Percentiles rank a stretch among this genome's conserved stretches.
phyloP scores from a whole-genome alignment of 1,140 invertebrate species.

The Colletes gigas region DNA sequence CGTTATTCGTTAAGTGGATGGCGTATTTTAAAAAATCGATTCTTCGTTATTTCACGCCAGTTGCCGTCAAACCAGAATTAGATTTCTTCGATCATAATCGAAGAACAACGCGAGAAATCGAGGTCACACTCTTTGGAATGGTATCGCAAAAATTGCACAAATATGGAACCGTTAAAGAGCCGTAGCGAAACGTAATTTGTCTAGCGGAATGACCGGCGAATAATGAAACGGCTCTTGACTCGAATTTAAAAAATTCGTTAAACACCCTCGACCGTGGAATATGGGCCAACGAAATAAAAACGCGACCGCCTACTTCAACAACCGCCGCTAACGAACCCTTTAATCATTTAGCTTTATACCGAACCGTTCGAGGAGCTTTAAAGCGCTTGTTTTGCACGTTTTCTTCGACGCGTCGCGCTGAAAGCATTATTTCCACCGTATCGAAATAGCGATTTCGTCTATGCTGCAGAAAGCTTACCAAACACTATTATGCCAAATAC shows the following conservation, averaged over 20 bases:
- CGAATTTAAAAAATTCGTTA: background rate
- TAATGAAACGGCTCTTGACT: conserved; percentile 3
- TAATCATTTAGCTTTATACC: conserved; percentile 8
- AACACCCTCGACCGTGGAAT: conserved; percentile 1
- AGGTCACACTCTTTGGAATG: background rate
- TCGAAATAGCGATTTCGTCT: background rate
- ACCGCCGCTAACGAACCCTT: conserved; percentile 13
- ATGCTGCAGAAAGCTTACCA: background rate
- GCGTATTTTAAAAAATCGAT: conserved; percentile 12
- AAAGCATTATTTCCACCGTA: background rate
- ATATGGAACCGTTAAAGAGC: background rate
- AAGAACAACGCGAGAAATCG: background rate
- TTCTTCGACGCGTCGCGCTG: too few relatives aligned
- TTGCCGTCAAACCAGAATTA: background rate
- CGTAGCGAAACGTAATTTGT: background rate
- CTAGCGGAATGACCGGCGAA: background rate
- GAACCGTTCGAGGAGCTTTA: background rate
- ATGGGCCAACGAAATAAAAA: conserved; percentile 19
- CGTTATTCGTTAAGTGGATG: background rate
- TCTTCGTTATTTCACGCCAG: background rate
- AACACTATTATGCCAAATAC: background rate
- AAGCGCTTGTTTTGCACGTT: background rate
- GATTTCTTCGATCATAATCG: conserved; percentile 23
- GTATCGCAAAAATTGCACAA: background rate
- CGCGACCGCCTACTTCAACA: background rate